Conservation (phyloP, 2,797 vertebrate species). For the Danio tinwini region DNA sequence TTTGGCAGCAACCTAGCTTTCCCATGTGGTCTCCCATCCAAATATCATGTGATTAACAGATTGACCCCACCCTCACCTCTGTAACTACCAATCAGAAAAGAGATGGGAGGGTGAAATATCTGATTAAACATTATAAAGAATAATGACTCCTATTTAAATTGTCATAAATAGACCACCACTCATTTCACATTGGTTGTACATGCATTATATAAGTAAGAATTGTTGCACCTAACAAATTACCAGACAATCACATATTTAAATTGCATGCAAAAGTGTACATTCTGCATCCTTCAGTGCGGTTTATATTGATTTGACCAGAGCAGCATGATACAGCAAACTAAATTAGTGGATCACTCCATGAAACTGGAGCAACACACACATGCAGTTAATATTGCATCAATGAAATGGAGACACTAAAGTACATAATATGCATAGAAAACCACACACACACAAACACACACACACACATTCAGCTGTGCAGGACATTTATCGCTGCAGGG, state of each 20-base stretch:
- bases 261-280: not conserved
- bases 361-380: slow-evolving; percentile 6
- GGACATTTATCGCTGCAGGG: slow-evolving; percentile 23
- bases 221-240: not conserved
- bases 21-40: no score
- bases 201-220: not conserved
- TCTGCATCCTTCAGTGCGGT: not conserved
- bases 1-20: no score
- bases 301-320: slow-evolving; percentile 20
- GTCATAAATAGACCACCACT: not conserved
- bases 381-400: not conserved
- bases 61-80: no score
- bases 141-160: not conserved
- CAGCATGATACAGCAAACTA: not conserved
- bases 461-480: not conserved
- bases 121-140: no score
- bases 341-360: not conserved
- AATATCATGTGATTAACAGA: no score
- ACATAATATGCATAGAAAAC: no score
- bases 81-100: no score
- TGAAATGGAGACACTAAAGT: not conserved
- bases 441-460: not conserved
- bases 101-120: no score
- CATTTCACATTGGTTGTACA: not conserved
- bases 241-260: not conserved